Evolutionary conservation across 2,888 invertebrate species (phyloP), one percentile per base, ranked within the genome.

Genomic region (Meganola albula): DNA sequence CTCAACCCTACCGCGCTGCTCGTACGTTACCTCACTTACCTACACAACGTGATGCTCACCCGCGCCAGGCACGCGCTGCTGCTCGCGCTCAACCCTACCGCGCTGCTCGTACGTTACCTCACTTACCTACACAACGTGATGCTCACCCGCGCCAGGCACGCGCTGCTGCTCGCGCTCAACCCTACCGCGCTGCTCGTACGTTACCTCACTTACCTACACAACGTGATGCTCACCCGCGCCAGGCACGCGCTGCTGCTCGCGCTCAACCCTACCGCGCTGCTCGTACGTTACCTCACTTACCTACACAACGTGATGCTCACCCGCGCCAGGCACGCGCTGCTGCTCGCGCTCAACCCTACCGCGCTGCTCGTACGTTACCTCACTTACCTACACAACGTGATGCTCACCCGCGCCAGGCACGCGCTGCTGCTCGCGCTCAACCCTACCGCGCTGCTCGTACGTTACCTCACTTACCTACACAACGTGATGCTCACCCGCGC

Each of bases 221-320:
- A 93, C 71, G 93, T 94, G 1, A 91, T 93, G 1, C 64, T 94
- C 6, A 94, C 94, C 0, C 77, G 94, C 49, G 92, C 94, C 0
- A 90, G 86, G 53, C 86, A 88, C 47, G 89, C 89, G 12, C 70
- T 93, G 1, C 87, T 90, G 39, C 71, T 92, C n/a, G 88, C 91
- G 49, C 91, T 90, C 6, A 90, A 90, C 58, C 88, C 89, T 32
- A 58, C 66, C 12, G 84, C 89, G 23, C 84, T 92, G 12, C 68
- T 85, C 75, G 90, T 90, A 77, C 76, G 48, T n/a, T n/a, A n/a
- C n/a, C n/a, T n/a, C n/a, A n/a, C n/a, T n/a, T n/a, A n/a, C n/a
- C n/a, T n/a, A n/a, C n/a, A n/a, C n/a, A 93, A 93, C 71, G 93
- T 94, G 1, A 91, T 93, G 1, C 64, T 94, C 6, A 94, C 94